Conservation (phyloP, 2,888 invertebrate genomes). For the Mantis religiosa region DNA sequence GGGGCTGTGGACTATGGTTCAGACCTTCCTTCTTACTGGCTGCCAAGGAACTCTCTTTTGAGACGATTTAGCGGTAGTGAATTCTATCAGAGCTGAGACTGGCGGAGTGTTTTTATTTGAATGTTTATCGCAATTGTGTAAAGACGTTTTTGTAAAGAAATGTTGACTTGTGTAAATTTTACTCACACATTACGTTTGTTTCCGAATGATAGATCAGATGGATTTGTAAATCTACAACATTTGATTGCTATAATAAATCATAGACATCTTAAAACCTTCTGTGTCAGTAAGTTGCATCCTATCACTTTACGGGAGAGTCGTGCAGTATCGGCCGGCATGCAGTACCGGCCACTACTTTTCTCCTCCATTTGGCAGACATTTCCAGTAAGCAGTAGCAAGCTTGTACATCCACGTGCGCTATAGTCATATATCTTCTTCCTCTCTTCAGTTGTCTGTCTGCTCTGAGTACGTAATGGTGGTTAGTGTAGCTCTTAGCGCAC, state of each 20-base stretch:
- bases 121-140: not conserved
- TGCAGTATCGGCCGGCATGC: too few relatives aligned
- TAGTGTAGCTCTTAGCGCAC: too few relatives aligned
- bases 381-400: too few relatives aligned
- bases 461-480: too few relatives aligned
- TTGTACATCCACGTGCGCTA: too few relatives aligned
- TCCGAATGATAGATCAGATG: not conserved
- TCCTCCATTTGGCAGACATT: too few relatives aligned
- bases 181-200: not conserved
- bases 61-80: slow-evolving; percentile 49
- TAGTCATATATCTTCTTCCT: too few relatives aligned
- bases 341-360: too few relatives aligned
- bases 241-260: not conserved
- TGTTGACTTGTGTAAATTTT: not conserved
- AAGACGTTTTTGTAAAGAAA: not conserved
- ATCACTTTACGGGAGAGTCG: too few relatives aligned
- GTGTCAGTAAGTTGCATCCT: too few relatives aligned
- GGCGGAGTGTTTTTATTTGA: not conserved
- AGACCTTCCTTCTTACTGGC: slow-evolving; percentile 47
- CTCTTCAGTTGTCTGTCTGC: too few relatives aligned
- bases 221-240: not conserved
- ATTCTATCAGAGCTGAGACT: slow-evolving; percentile 52
- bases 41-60: slow-evolving; percentile 46
- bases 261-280: not conserved
- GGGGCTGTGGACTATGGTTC: slow-evolving; percentile 31